Percentiles rank a stretch among this genome's conserved stretches.
Evolutionary conservation across 2,888 invertebrate genomes (phyloP).

Genomic region (Crioceris asparagi): DNA sequence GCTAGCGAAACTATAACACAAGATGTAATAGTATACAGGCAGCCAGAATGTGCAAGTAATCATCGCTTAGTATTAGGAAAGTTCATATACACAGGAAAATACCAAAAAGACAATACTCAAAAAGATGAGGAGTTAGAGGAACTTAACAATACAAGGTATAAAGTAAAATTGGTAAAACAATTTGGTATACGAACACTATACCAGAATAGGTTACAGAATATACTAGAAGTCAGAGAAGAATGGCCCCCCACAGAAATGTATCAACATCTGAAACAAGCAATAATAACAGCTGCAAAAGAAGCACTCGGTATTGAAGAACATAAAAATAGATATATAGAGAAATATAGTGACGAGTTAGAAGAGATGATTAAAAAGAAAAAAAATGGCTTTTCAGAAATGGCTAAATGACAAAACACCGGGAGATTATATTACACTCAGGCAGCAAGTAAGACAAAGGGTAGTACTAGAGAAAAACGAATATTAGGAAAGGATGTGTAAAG

Average conservation of each 20-base stretch:
- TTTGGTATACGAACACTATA: constrained; percentile 1
- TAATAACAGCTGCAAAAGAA: neutral
- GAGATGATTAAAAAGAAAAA: constrained; percentile 1
- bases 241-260: constrained; percentile 1
- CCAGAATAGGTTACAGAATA: constrained; percentile 1
- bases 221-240: neutral
- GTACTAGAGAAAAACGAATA: neutral
- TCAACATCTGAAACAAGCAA: neutral
- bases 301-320: constrained; percentile 1
- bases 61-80: constrained; percentile 1
- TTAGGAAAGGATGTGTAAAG: no score
- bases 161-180: neutral
- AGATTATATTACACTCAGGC: no score
- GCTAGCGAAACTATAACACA: constrained; percentile 1
- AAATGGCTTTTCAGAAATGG: constrained; percentile 1
- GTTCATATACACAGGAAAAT: constrained; percentile 1
- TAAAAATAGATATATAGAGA: constrained; percentile 1
- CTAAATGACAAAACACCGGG: neutral
- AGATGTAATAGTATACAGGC: neutral
- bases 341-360: constrained; percentile 1
- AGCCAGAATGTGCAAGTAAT: constrained; percentile 3
- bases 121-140: neutral
- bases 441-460: neutral
- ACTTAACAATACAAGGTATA: neutral
- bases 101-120: neutral